Percentiles rank a stretch among this genome's conserved stretches.
phyloP scores from a whole-genome alignment of 1,140 invertebrate genomes.

The Drosophila mauritiana region DNA sequence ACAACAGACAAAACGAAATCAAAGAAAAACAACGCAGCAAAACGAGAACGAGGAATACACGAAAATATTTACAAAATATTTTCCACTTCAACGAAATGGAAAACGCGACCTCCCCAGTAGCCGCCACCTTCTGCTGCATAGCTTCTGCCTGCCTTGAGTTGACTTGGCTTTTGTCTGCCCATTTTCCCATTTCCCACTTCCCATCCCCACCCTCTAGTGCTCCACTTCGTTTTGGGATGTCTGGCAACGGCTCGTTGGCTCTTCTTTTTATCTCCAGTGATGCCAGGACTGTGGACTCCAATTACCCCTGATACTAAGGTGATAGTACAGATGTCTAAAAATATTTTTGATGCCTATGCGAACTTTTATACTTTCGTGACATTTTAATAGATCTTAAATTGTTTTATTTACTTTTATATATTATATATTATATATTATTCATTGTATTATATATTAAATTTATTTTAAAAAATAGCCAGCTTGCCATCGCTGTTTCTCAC shows the following conservation, averaged over 20 bases:
- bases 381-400: too few relatives aligned
- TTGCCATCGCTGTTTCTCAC: conserved; percentile 4
- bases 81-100: conserved; percentile 84
- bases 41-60: conserved; percentile 50
- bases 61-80: conserved; percentile 84
- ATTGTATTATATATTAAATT: too few relatives aligned
- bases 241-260: conserved; percentile 78
- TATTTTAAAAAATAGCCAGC: neutral
- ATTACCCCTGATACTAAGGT: too few relatives aligned
- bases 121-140: conserved; percentile 46
- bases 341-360: too few relatives aligned
- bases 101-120: conserved; percentile 78
- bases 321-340: too few relatives aligned
- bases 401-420: neutral
- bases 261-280: conserved; percentile 3
- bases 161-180: conserved; percentile 79
- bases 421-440: too few relatives aligned
- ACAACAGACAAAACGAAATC: conserved; percentile 49
- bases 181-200: conserved; percentile 1
- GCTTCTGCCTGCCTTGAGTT: conserved; percentile 59
- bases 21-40: conserved; percentile 52
- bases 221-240: conserved; percentile 48
- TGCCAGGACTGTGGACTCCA: conserved; percentile 3
- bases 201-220: neutral
- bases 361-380: too few relatives aligned